Percentiles rank a stretch among this genome's conserved stretches.
Conservation (phyloP, 2,113 vertebrate species). For the Alectura lathami region DNA sequence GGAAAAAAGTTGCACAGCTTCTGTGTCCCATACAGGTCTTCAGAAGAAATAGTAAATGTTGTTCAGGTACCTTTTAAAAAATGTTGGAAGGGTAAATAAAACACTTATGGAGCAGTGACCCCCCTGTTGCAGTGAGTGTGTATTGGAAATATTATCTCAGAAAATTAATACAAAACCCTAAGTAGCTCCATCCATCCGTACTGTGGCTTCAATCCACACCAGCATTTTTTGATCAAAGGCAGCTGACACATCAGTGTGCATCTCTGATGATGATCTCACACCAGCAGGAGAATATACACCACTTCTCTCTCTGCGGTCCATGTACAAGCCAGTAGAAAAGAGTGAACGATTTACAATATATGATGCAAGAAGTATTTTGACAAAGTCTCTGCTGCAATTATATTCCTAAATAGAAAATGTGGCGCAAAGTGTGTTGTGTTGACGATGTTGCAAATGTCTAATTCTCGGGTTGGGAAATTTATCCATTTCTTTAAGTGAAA, state of each 20-base stretch:
- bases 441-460: not conserved
- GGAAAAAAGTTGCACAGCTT: not conserved
- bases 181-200: not conserved
- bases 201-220: not conserved
- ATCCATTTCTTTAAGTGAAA: not conserved
- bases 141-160: not conserved
- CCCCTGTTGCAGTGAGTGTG: not conserved
- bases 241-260: not conserved
- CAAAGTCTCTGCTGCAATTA: not conserved
- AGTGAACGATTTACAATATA: not conserved
- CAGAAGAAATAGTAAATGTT: not conserved
- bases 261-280: not conserved
- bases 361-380: not conserved
- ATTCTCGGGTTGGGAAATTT: not conserved
- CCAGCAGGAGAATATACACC: not conserved
- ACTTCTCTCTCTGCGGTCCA: not conserved
- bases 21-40: too few relatives aligned
- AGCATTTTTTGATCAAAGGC: not conserved
- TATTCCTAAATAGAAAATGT: not conserved
- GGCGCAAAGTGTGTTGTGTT: not conserved
- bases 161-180: not conserved
- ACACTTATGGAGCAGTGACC: not conserved
- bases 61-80: not conserved
- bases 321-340: not conserved
- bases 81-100: not conserved